These are phyloP conservation scores for Drosophila simulans DNA, from an alignment of 1,140 invertebrate species.

Conservation along the genomic window DNA sequence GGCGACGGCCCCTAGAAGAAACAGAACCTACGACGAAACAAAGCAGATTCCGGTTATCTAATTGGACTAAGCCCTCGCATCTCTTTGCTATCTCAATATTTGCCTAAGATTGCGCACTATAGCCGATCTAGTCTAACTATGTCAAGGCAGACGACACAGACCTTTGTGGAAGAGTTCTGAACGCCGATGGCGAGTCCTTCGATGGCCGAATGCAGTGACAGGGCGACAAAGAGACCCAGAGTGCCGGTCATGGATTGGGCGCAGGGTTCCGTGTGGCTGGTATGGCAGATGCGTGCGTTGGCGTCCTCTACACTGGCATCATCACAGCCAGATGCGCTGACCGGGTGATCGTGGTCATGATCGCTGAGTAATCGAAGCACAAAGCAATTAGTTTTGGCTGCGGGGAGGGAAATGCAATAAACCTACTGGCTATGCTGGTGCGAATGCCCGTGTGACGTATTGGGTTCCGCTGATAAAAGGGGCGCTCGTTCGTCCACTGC, in stretches of 20 bases:
- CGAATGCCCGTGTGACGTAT: constrained; percentile 17
- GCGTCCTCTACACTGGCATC: constrained; percentile 84
- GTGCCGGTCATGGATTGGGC: constrained; percentile 86
- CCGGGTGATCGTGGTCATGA: constrained; percentile 43
- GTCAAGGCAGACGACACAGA: constrained; percentile 67
- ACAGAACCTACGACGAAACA: constrained; percentile 86
- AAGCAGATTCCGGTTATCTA: constrained; percentile 37
- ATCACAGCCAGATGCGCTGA: constrained; percentile 38
- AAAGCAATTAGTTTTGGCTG: constrained; percentile 19
- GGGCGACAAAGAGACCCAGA: constrained; percentile 88
- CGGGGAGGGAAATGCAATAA: background rate
- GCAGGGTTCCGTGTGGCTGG: constrained; percentile 87
- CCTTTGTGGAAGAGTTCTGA: constrained; percentile 88
- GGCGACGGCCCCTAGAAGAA: constrained; percentile 89
- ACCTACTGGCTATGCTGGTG: constrained; percentile 48
- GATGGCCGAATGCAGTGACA: constrained; percentile 91
- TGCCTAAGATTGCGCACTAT: constrained; percentile 49
- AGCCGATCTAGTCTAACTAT: constrained; percentile 29
- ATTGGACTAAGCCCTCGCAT: constrained; percentile 46
- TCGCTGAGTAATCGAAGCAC: constrained; percentile 12
- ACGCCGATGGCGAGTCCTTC: constrained; percentile 94
- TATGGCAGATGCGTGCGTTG: constrained; percentile 87
- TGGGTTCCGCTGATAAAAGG: constrained; percentile 36
- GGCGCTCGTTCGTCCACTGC: constrained; percentile 54
- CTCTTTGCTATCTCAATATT: constrained; percentile 56